These are phyloP conservation scores for Myxocyprinus asiaticus DNA, from an alignment of 2,113 vertebrate genomes.

Conservation along the genomic window DNA sequence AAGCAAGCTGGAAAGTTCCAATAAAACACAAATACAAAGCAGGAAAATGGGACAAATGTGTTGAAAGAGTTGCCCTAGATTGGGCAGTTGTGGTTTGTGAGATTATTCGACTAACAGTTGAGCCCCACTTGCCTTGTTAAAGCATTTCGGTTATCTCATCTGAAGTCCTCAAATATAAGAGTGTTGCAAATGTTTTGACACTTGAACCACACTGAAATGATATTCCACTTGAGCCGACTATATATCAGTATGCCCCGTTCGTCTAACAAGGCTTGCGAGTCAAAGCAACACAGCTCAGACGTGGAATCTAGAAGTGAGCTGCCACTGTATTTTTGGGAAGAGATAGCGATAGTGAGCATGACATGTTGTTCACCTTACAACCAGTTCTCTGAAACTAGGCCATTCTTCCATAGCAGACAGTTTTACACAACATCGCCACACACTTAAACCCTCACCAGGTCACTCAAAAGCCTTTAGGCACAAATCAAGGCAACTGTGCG, in stretches of 20 bases:
- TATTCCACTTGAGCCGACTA: background rate
- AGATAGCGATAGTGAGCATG: conserved; percentile 12
- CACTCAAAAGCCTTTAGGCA: background rate
- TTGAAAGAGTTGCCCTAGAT: background rate
- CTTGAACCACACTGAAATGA: conserved; percentile 12
- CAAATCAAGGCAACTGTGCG: background rate
- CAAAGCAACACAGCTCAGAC: conserved; percentile 3
- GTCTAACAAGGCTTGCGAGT: conserved; percentile 24
- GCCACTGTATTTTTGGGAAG: conserved; percentile 1
- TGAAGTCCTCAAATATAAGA: conserved; percentile 38
- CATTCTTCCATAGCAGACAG: conserved; percentile 6
- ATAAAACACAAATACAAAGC: conserved; percentile 16
- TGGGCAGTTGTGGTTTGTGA: too few species aligned
- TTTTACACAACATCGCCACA: conserved; percentile 9
- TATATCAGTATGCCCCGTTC: conserved; percentile 21
- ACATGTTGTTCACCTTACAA: background rate
- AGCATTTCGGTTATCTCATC: conserved; percentile 18
- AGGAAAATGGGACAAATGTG: background rate
- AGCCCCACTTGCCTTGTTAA: conserved; percentile 36
- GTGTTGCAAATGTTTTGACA: conserved; percentile 33
- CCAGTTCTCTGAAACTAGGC: conserved; percentile 15
- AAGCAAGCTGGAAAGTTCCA: conserved; percentile 16
- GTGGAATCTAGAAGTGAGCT: conserved; percentile 3
- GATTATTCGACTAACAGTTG: background rate
- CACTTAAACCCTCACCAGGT: background rate